Conservation (phyloP, 2,888 invertebrate species). For the Hemithea aestivaria region DNA sequence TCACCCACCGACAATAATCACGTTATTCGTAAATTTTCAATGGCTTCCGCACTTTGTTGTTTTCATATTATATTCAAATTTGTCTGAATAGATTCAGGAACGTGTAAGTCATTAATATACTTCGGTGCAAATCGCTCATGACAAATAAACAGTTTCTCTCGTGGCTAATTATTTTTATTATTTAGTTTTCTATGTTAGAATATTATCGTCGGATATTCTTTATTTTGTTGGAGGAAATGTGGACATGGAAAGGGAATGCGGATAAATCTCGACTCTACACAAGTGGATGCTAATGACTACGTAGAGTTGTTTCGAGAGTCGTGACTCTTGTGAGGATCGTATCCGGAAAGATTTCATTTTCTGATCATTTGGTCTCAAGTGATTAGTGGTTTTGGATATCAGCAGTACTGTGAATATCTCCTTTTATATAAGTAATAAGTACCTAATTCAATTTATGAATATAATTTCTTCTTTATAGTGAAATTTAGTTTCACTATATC, state of each 20-base stretch:
- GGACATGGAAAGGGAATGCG: conserved; percentile 4
- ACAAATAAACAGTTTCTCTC: conserved; percentile 14
- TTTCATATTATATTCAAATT: conserved; percentile 34
- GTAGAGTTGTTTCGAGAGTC: conserved; percentile 13
- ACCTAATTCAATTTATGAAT: no score
- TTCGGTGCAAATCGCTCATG: conserved; percentile 26
- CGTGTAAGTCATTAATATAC: conserved; percentile 21
- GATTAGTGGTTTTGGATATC: no score
- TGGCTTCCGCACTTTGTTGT: conserved; percentile 45
- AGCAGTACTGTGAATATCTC: no score
- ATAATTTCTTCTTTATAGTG: no score
- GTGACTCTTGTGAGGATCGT: conserved; percentile 16
- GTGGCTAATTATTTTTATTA: conserved; percentile 16
- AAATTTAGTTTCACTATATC: no score
- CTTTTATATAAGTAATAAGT: no score
- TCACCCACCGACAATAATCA: conserved; percentile 42
- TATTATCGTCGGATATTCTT: conserved; percentile 11
- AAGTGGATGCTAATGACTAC: conserved; percentile 17
- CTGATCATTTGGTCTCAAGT: no score
- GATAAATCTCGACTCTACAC: background rate
- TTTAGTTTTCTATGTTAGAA: conserved; percentile 21
- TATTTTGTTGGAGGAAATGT: conserved; percentile 8
- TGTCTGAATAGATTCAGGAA: conserved; percentile 28
- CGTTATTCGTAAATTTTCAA: conserved; percentile 51
- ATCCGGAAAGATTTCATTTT: conserved; percentile 9